Evolutionary conservation across 2,797 vertebrate genomes (phyloP).

Genomic region (Fringilla coelebs): DNA sequence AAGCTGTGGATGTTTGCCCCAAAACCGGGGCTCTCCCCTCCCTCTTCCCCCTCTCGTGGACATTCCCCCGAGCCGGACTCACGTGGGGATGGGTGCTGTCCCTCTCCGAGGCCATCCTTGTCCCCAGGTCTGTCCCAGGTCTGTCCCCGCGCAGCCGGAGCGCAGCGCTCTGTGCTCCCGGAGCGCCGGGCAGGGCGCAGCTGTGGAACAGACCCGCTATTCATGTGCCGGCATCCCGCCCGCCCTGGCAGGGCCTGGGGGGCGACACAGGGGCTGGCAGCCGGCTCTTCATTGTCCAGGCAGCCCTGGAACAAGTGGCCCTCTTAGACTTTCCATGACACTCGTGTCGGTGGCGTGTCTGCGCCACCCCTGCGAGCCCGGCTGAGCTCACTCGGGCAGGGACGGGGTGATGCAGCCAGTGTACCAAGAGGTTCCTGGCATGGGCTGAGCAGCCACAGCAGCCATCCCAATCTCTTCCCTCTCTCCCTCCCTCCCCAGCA

Average conservation of each 20-base stretch:
- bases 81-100: slow-evolving; percentile 67
- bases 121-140: not conserved
- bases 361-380: not conserved
- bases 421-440: slow-evolving; percentile 66
- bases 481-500: not conserved
- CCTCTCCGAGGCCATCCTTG: slow-evolving; percentile 63
- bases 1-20: not conserved
- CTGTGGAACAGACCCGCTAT: slow-evolving; percentile 76
- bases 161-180: not conserved
- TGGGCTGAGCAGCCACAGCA: not conserved
- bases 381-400: slow-evolving; percentile 54
- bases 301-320: not conserved
- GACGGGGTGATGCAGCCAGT: not conserved
- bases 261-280: not conserved
- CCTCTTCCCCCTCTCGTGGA: not conserved
- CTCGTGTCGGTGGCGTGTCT: not conserved
- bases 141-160: not conserved
- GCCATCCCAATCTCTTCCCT: not conserved
- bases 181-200: slow-evolving; percentile 43
- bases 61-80: slow-evolving; percentile 31
- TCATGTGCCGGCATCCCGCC: slow-evolving; percentile 53
- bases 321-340: slow-evolving; percentile 23
- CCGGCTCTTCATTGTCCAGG: slow-evolving; percentile 9
- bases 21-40: not conserved
- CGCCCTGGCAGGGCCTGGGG: slow-evolving; percentile 30